phyloP scores from a whole-genome alignment of 1,140 invertebrate species.

The Protaetia brevitarsis region DNA sequence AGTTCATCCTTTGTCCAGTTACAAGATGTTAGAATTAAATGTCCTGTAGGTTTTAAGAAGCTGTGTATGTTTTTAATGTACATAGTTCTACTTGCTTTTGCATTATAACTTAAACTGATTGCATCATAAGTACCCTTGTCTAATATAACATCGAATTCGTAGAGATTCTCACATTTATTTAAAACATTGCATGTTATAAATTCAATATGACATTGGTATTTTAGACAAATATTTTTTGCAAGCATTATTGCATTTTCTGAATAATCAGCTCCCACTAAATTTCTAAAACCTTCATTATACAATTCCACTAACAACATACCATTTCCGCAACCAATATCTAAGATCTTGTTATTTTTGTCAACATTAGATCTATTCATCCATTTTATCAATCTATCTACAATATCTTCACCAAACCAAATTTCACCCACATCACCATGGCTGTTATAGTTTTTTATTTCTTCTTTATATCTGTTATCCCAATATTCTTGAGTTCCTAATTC shows the following conservation, averaged over 20 bases:
- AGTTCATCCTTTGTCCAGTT: slow-evolving; percentile 91
- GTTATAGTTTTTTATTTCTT: slow-evolving; percentile 79
- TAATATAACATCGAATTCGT: slow-evolving; percentile 63
- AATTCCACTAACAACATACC: slow-evolving; percentile 79
- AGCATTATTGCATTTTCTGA: slow-evolving; percentile 73
- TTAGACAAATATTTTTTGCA: slow-evolving; percentile 62
- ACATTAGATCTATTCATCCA: slow-evolving; percentile 56
- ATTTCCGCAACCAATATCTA: slow-evolving; percentile 86
- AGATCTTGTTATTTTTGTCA: slow-evolving; percentile 52
- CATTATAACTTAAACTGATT: slow-evolving; percentile 72
- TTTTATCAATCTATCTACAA: slow-evolving; percentile 68
- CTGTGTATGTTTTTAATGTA: slow-evolving; percentile 68
- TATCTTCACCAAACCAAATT: slow-evolving; percentile 89
- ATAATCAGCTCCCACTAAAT: slow-evolving; percentile 82
- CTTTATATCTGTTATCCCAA: slow-evolving; percentile 80
- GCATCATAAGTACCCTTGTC: slow-evolving; percentile 96
- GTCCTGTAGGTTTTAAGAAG: slow-evolving; percentile 57
- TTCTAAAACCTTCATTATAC: slow-evolving; percentile 67
- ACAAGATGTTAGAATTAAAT: slow-evolving; percentile 87
- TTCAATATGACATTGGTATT: slow-evolving; percentile 55
- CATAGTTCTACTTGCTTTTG: slow-evolving; percentile 57
- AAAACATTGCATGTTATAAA: slow-evolving; percentile 61
- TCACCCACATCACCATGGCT: slow-evolving; percentile 86
- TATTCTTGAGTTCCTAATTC: slow-evolving; percentile 77
- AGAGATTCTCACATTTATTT: slow-evolving; percentile 42